Base-by-base conservation (phyloP, 2,113 vertebrate genomes). In the Polyodon spathula region DNA sequence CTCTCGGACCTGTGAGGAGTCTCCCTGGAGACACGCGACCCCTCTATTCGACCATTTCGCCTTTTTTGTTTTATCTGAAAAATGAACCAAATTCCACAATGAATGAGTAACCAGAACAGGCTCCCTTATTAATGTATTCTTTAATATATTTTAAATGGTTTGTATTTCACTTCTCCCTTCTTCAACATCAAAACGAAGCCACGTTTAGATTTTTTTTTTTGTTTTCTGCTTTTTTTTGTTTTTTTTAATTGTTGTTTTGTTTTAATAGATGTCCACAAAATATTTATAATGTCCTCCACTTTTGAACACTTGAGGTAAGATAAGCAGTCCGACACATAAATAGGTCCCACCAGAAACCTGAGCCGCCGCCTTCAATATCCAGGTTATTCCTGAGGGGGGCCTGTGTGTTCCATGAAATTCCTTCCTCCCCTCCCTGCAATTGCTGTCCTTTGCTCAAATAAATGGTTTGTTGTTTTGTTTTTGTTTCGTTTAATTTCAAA, bases 281-380 rank as follows among this genome's bases (percentile, higher is more conserved):
- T 80, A 78, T 79, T 82, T 76, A 85, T 78, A 80, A 66, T 66
- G 70, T 86, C 81, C 80, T 86, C 79, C 86, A 73, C 80, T 81
- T 84, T 67, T 76, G 65, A 88, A 87, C 86, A 88, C 86, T 88
- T 86, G 89, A 92, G 91, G 89, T 88, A 90, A 86, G 67, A 82
- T 78, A 78, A 86, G 84, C 79, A 81, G 84, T 84, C 80, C 66
- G 72, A 83, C 82, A 76, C 75, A 76, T 79, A 70, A 76, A 86
- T 84, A 74, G 63, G 69, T 77, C 76, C 70, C 74, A 65, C 76
- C 77, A 73, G 67, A 44, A 79, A 77, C 72, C 76, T 37, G 78
- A 86, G 81, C 88, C 72, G 72, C 73, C 68, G 59, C 82, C 75
- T 75, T 81, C 67, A 68, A 37, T 64, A 41, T 63, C 56, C 61